Conservation (phyloP, 1,140 invertebrate species). For the Megalonaias nervosa region DNA sequence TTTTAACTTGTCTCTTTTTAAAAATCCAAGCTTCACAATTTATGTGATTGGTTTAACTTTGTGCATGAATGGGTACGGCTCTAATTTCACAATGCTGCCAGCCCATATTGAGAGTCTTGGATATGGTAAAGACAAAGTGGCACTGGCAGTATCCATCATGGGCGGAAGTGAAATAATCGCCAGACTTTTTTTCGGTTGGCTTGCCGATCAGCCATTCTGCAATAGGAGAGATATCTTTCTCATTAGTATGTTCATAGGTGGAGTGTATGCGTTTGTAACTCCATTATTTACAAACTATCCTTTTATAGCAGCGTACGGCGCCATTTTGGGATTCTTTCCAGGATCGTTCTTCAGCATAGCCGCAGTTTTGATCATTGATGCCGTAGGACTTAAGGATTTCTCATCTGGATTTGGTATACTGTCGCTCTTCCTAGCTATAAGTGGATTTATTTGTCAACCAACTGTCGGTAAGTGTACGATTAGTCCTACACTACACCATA, state of each 20-base stretch:
- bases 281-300: constrained; percentile 18
- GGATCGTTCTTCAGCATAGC: constrained; percentile 24
- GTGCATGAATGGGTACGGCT: constrained; percentile 28
- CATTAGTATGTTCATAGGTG: constrained; percentile 11
- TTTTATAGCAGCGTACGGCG: constrained; percentile 14
- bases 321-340: constrained; percentile 18
- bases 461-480: constrained; percentile 12
- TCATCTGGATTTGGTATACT: constrained; percentile 20
- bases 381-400: constrained; percentile 22
- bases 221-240: constrained; percentile 23
- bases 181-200: constrained; percentile 23
- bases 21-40: constrained; percentile 20
- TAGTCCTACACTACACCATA: too few relatives aligned
- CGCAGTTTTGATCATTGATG: constrained; percentile 21
- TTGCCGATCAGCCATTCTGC: constrained; percentile 13
- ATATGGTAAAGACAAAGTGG: constrained; percentile 9
- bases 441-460: constrained; percentile 18
- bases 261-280: constrained; percentile 10
- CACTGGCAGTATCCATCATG: constrained; percentile 19
- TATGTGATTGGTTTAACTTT: constrained; percentile 19
- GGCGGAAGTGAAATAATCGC: constrained; percentile 18
- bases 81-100: constrained; percentile 25
- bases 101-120: constrained; percentile 20
- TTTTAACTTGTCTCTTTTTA: constrained; percentile 18
- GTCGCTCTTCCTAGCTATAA: constrained; percentile 13